phyloP scores from a whole-genome alignment of 2,113 vertebrate genomes.

The Thunnus maccoyii region DNA sequence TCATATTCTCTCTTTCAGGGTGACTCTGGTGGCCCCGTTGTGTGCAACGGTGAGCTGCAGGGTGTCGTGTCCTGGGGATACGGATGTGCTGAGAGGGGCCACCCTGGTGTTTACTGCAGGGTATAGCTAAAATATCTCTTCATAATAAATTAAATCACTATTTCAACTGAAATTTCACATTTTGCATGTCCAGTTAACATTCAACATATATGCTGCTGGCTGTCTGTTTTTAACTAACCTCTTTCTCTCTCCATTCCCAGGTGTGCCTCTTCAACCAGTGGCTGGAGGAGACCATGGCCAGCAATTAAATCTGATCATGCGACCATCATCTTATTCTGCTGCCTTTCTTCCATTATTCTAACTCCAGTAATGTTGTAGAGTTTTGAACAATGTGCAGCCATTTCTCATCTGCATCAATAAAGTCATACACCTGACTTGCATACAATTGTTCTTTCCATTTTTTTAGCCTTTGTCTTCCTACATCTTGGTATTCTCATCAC shows the following conservation, averaged over 20 bases:
- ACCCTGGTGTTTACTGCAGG: slow-evolving; percentile 86
- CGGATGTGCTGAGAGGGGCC: slow-evolving; percentile 79
- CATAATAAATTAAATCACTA: not conserved
- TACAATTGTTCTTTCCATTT: not conserved
- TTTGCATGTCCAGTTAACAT: not conserved
- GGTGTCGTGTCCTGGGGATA: slow-evolving; percentile 87
- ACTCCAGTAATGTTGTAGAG: not conserved
- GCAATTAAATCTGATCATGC: slow-evolving; percentile 54
- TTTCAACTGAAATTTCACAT: not conserved
- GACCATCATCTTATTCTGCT: not conserved
- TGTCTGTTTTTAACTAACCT: not conserved
- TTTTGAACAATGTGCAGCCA: slow-evolving; percentile 14
- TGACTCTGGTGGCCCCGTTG: slow-evolving; percentile 87
- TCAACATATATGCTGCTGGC: not conserved
- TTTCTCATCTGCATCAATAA: slow-evolving; percentile 53
- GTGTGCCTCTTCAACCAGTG: slow-evolving; percentile 77
- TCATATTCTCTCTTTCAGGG: slow-evolving; percentile 70
- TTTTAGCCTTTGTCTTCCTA: not conserved
- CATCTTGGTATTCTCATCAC: not conserved
- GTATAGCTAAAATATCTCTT: slow-evolving; percentile 6
- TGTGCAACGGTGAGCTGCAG: slow-evolving; percentile 83
- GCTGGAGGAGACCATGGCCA: slow-evolving; percentile 70
- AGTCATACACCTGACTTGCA: not conserved
- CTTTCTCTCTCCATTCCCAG: slow-evolving; percentile 36
- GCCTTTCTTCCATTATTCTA: slow-evolving; percentile 2